Conservation (phyloP, 2,113 vertebrate genomes). For the Corythornis vintsioides region DNA sequence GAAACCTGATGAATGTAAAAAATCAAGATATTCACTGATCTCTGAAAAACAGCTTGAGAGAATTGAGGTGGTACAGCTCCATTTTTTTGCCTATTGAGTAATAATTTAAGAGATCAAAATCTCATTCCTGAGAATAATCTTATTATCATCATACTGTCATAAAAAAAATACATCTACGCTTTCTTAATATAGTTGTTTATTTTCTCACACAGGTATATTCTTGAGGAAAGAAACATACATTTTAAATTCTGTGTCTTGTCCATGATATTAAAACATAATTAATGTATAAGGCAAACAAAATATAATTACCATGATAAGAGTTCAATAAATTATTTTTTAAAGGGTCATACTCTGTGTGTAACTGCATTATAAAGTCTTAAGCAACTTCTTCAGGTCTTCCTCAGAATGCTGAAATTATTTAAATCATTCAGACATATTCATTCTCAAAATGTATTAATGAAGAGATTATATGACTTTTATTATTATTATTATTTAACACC, state of each 20-base stretch:
- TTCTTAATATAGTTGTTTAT: neutral
- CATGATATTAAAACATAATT: neutral
- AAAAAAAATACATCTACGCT: neutral
- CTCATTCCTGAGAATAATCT: constrained; percentile 52
- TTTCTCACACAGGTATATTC: neutral
- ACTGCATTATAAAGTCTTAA: neutral
- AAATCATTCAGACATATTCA: neutral
- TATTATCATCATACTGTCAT: constrained; percentile 54
- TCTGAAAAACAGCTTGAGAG: constrained; percentile 41
- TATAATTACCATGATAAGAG: neutral
- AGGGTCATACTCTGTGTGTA: neutral
- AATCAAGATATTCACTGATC: constrained; percentile 39
- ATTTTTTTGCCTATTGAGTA: constrained; percentile 48
- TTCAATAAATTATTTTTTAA: neutral
- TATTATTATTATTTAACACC: too few species aligned
- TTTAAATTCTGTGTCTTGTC: neutral
- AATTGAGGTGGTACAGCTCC: neutral
- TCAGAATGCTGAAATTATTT: neutral
- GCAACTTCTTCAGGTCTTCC: neutral
- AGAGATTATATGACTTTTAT: too few species aligned
- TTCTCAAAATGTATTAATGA: neutral
- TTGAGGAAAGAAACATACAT: neutral
- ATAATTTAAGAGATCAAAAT: constrained; percentile 62
- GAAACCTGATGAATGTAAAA: neutral
- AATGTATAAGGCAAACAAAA: neutral